phyloP scores from a whole-genome alignment of 2,797 vertebrate species.

The Crocodylus rhombifer region DNA sequence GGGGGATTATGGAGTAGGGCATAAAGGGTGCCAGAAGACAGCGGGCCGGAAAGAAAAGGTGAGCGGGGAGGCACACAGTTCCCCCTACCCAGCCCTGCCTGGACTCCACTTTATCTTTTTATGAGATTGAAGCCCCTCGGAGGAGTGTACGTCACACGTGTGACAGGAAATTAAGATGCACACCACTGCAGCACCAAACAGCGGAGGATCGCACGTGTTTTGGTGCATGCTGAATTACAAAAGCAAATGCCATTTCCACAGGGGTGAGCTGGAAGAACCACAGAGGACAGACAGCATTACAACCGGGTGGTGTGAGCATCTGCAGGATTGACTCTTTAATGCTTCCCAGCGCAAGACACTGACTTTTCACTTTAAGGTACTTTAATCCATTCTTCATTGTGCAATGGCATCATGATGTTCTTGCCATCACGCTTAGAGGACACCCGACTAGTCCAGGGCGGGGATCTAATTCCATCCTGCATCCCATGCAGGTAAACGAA shows the following conservation, averaged over 20 bases:
- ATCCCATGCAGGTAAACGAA: neutral
- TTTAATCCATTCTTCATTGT: fast-evolving
- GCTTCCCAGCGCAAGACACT: neutral
- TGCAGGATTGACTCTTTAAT: neutral
- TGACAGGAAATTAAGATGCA: neutral
- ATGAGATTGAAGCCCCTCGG: fast-evolving
- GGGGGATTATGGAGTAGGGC: neutral
- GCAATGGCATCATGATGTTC: fast-evolving
- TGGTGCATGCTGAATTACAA: too few relatives aligned
- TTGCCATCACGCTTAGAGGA: fast-evolving
- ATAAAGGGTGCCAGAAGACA: neutral
- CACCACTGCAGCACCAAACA: neutral
- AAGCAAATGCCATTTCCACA: fast-evolving
- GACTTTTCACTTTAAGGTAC: neutral
- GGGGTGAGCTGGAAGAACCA: fast-evolving
- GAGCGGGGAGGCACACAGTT: neutral
- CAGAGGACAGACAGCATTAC: neutral
- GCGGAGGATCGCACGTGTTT: too few relatives aligned
- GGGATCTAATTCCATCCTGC: neutral
- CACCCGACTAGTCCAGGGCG: fast-evolving
- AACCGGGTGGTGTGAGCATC: neutral
- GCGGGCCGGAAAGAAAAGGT: neutral
- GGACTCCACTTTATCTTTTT: neutral
- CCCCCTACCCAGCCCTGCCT: neutral
- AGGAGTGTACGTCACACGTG: neutral